Base-by-base conservation (phyloP, 1,140 invertebrate species). In the Tenebrio molitor region DNA sequence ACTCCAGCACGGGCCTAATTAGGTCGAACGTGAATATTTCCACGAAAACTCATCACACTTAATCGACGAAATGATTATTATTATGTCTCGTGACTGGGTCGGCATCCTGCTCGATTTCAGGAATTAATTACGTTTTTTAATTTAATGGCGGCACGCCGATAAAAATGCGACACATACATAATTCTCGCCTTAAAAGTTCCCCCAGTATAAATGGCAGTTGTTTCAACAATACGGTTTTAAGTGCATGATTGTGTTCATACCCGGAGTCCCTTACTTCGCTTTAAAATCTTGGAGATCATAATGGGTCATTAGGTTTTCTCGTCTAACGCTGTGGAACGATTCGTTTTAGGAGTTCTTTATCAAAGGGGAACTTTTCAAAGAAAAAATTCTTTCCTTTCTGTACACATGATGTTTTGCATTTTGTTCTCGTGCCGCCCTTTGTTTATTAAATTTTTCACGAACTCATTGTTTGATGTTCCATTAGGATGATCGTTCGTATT, bases 271-370 rank as follows among this genome's bases (percentile, higher is more conserved):
- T 23, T 39, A 42, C 39, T 66, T 44, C 64, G 42, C 64, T 66
- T 66, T 66, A 66, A 66, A 41, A 42, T 66, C 64, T 23, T 23
- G 64, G 36, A 66, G 42, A 66, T 66, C 64, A 66, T 66, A 66
- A 66, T 66, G 64, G 64, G 64, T 66, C 64, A 66, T 66, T 66
- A 66, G 42, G 34, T 66, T 66, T 66, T 44, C 64, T 41, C 64
- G 42, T 66, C 14, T 66, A 65, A 66, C 23, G 50, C 50, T 29
- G 23, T 58, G 50, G 23, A 58, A 58, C 21, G 50, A 58, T 58
- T 58, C 50, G 50, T 58, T 58, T 58, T 39, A 39, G 36, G n/a
- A 39, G 36, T 39, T 39, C 36, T 12, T 39, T 58, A 58, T 58
- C 50, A 58, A 58, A 58, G 50, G 50, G 21, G 12, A 29, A 25